Base-by-base conservation (phyloP, 2,113 vertebrate species). In the Zootoca vivipara region DNA sequence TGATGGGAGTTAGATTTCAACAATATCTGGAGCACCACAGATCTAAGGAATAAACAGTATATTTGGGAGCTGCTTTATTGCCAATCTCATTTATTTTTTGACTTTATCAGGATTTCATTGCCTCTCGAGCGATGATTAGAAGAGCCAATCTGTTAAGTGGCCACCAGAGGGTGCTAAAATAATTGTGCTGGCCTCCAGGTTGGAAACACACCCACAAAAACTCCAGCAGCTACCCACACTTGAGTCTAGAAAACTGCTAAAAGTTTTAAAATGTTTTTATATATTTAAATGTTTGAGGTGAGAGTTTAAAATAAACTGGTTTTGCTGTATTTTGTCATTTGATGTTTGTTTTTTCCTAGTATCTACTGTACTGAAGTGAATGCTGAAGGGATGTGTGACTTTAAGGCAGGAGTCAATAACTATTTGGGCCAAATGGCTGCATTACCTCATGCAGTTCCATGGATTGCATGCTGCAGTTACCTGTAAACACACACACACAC, bases 241-340 rank as follows among this genome's bases (percentile, higher is more conserved):
- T 91, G 75, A 35, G 58, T 91, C 90, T 90, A 83, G 92, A 78
- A 78, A 89, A 83, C 87, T 72, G 72, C 56, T 69, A 84, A 4
- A 10, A 85, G 85, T 93, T 94, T 90, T 88, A 79, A 87, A 90
- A 82, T 90, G 80, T 85, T 95, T 96, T 90, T 95, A 95, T 92
- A 92, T 93, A 92, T 92, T 90, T 95, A 95, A 94, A 94, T 92
- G 91, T 91, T 94, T 93, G 93, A 92, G 90, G 91, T 94, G 91
- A 75, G 92, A 94, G 93, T 94, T 95, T 95, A 95, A 79, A 86
- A 94, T 95, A 95, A 96, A 96, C 69, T 9, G 64, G 90, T 95
- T 95, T 75, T 28, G 56, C 24, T 46, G 38, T 81, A 56, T 58
- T 18, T 58, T 8, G 9, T 65, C 5, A 20, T 24, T 28, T 72